A percentile compares a stretch with the other conserved stretches of the same genome.
phyloP scores from a whole-genome alignment of 2,888 invertebrate genomes.

The Caenorhabditis sp. region DNA sequence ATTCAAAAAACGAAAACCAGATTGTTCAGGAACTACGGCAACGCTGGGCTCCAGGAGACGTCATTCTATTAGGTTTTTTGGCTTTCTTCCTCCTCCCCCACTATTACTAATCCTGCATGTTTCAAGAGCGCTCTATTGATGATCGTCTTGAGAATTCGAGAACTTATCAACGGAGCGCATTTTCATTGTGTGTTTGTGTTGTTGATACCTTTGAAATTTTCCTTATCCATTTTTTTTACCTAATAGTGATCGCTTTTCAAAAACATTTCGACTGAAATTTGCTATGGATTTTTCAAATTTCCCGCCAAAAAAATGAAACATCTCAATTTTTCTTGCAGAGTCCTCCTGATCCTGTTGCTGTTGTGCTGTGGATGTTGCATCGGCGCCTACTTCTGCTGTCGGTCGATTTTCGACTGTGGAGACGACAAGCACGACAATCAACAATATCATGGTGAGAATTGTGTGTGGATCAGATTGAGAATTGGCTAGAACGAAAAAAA shows the following conservation, averaged over 20 bases:
- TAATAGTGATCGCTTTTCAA: not conserved
- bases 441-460: slow-evolving; percentile 53
- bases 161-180: not conserved
- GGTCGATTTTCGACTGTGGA: slow-evolving; percentile 76
- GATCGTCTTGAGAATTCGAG: not conserved
- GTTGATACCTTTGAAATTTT: not conserved
- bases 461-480: too few species aligned
- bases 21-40: slow-evolving; percentile 48
- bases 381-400: slow-evolving; percentile 77
- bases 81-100: slow-evolving; percentile 5
- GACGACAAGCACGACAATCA: slow-evolving; percentile 64
- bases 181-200: slow-evolving; percentile 10
- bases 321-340: slow-evolving; percentile 70
- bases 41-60: not conserved
- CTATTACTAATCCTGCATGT: slow-evolving; percentile 18
- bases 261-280: not conserved
- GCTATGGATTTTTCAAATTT: slow-evolving; percentile 16
- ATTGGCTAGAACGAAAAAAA: not conserved
- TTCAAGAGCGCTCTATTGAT: not conserved
- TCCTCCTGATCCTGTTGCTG: slow-evolving; percentile 76
- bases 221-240: not conserved
- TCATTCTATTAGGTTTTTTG: not conserved
- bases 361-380: slow-evolving; percentile 78
- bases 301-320: not conserved
- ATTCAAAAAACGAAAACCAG: slow-evolving; percentile 8